A percentile compares a stretch with the other conserved stretches of the same genome.
These are phyloP conservation scores for Percopsis omiscomaycus DNA, from an alignment of 2,797 vertebrate genomes.

Conservation along the genomic window DNA sequence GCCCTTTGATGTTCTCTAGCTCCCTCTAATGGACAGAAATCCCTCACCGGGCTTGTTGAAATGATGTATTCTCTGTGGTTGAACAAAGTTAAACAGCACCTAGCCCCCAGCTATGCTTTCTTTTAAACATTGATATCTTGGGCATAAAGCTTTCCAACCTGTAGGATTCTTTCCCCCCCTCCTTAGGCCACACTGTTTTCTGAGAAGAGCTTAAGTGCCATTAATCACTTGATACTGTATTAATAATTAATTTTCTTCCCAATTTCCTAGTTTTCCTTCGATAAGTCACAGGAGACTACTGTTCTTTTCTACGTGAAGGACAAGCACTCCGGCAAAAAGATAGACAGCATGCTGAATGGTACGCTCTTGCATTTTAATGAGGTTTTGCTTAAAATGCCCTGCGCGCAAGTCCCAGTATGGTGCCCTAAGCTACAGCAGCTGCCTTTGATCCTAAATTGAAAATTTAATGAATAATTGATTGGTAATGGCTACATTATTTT, in stretches of 20 bases:
- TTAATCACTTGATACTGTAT: constrained; percentile 67
- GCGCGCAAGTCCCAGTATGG: constrained; percentile 24
- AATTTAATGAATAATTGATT: constrained; percentile 34
- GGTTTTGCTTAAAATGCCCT: constrained; percentile 40
- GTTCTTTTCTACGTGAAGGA: constrained; percentile 87
- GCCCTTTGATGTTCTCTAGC: constrained; percentile 66
- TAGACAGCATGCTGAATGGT: constrained; percentile 96
- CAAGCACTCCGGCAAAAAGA: constrained; percentile 79
- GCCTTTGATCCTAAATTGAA: constrained; percentile 36
- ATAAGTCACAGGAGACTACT: constrained; percentile 84
- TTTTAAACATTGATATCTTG: constrained; percentile 61
- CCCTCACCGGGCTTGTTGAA: constrained; percentile 44
- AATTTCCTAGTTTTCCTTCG: constrained; percentile 81
- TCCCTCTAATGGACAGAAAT: constrained; percentile 73
- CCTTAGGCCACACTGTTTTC: constrained; percentile 64
- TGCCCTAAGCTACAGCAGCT: neutral
- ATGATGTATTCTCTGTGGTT: constrained; percentile 52
- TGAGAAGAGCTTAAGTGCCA: constrained; percentile 58
- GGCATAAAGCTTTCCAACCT: neutral
- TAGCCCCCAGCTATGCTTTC: constrained; percentile 68
- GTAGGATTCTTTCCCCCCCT: constrained; percentile 44
- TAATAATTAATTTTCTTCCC: constrained; percentile 66
- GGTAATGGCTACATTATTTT: constrained; percentile 19
- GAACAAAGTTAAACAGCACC: constrained; percentile 56
- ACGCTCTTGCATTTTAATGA: constrained; percentile 49